These are phyloP conservation scores for Nematolebias whitei DNA, from an alignment of 2,113 vertebrate genomes.

Conservation along the genomic window DNA sequence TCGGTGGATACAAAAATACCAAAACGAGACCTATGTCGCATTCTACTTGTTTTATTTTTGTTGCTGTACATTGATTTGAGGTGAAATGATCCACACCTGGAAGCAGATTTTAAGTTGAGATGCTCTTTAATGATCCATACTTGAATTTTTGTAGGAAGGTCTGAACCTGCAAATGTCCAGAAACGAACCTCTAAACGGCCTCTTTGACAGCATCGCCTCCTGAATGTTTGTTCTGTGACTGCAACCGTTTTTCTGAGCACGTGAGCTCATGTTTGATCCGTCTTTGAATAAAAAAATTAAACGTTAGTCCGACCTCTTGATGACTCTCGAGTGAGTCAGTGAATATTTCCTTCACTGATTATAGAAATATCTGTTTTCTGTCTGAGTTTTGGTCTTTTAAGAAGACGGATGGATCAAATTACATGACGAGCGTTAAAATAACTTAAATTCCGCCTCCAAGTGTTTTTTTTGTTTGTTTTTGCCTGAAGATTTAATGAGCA, in stretches of 20 bases:
- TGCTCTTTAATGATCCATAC: neutral
- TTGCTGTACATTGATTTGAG: constrained; percentile 32
- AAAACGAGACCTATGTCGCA: constrained; percentile 3
- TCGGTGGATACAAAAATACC: constrained; percentile 4
- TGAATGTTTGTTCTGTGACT: neutral
- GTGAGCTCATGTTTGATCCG: constrained; percentile 25
- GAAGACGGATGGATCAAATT: constrained; percentile 12
- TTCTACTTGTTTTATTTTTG: neutral
- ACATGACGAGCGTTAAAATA: constrained; percentile 28
- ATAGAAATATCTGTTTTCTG: neutral
- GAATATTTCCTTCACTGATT: neutral
- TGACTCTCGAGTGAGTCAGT: constrained; percentile 19
- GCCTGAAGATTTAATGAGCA: constrained; percentile 40
- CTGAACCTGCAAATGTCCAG: neutral
- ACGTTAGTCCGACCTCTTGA: neutral
- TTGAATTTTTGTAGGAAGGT: neutral
- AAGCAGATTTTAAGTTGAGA: constrained; percentile 13
- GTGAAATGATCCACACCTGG: constrained; percentile 20
- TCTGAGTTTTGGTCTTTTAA: constrained; percentile 13
- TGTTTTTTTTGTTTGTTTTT: constrained; percentile 18
- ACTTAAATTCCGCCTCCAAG: constrained; percentile 38
- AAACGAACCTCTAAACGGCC: neutral
- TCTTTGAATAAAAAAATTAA: constrained; percentile 5
- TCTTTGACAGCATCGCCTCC: neutral
- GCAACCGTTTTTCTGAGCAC: neutral